Conservation (phyloP, 2,113 vertebrate genomes). For the Sapayoa aenigma region DNA sequence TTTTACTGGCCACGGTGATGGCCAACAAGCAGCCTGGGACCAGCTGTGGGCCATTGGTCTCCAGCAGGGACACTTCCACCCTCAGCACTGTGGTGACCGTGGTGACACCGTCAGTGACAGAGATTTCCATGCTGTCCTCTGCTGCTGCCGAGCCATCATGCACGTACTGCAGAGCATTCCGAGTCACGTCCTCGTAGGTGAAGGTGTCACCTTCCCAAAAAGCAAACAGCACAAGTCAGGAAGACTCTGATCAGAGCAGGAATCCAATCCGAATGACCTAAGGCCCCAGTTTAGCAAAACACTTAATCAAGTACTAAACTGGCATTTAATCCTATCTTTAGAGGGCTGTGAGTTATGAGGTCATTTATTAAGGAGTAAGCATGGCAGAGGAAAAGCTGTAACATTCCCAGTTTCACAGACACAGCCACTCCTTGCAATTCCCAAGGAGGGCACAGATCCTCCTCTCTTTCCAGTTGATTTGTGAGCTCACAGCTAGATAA, state of each 20-base stretch:
- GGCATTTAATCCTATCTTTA: neutral
- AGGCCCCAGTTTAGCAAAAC: neutral
- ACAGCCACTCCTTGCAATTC: rapidly evolving
- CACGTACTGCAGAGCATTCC: conserved; percentile 80
- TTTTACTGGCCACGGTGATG: conserved; percentile 80
- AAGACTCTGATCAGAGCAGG: neutral
- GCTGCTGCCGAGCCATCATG: conserved; percentile 78
- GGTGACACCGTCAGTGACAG: conserved; percentile 85
- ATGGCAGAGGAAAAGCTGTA: neutral
- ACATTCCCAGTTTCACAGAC: neutral
- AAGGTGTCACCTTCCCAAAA: conserved; percentile 85
- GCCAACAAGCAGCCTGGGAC: conserved; percentile 78
- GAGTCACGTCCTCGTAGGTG: conserved; percentile 85
- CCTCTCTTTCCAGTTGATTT: neutral
- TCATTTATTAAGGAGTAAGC: neutral
- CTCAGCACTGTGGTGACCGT: conserved; percentile 77
- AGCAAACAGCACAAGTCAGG: neutral
- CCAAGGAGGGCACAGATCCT: neutral
- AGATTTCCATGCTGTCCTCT: conserved; percentile 87
- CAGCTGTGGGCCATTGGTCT: conserved; percentile 69
- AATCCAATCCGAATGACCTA: neutral
- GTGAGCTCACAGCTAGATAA: neutral
- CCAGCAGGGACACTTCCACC: conserved; percentile 76
- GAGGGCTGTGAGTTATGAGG: neutral
- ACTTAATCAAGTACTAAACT: neutral